phyloP scores from a whole-genome alignment of 2,888 invertebrate genomes.

The Matsumyia berberina region DNA sequence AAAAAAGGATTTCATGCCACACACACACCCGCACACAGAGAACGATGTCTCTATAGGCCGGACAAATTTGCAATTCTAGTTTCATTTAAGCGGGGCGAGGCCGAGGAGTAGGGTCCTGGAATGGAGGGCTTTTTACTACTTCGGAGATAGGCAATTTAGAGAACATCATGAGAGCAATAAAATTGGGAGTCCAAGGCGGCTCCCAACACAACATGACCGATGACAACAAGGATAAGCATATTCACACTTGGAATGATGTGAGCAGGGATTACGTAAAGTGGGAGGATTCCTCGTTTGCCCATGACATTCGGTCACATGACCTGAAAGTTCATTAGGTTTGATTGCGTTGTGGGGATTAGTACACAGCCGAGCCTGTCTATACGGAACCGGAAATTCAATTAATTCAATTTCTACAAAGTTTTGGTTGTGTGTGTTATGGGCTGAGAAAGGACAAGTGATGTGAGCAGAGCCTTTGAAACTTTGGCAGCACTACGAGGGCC shows the following conservation, averaged over 20 bases:
- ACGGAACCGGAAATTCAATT: slow-evolving; percentile 48
- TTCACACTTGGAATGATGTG: slow-evolving; percentile 10
- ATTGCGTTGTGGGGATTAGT: slow-evolving; percentile 36
- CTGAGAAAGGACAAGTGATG: not conserved
- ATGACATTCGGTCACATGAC: slow-evolving; percentile 21
- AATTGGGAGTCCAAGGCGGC: slow-evolving; percentile 34
- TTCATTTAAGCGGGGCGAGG: slow-evolving; percentile 5
- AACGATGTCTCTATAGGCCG: slow-evolving; percentile 30
- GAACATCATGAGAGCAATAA: slow-evolving; percentile 58
- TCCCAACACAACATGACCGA: slow-evolving; percentile 23
- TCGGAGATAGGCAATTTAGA: slow-evolving; percentile 60
- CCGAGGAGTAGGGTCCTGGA: not conserved
- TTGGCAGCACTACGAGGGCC: not conserved
- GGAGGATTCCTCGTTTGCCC: slow-evolving; percentile 10
- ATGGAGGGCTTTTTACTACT: slow-evolving; percentile 35
- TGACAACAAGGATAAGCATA: slow-evolving; percentile 38
- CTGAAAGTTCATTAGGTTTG: slow-evolving; percentile 45
- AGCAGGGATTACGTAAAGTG: not conserved
- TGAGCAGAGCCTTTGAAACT: not conserved
- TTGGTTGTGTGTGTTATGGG: slow-evolving; percentile 6
- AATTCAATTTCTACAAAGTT: slow-evolving; percentile 36
- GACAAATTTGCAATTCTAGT: slow-evolving; percentile 61
- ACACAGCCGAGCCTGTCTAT: slow-evolving; percentile 12
- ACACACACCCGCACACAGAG: not conserved
- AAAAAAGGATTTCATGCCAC: slow-evolving; percentile 37